Percentiles rank a stretch among this genome's conserved stretches.
Evolutionary conservation across 2,888 invertebrate genomes (phyloP).

Genomic region (Cephonodes hylas): DNA sequence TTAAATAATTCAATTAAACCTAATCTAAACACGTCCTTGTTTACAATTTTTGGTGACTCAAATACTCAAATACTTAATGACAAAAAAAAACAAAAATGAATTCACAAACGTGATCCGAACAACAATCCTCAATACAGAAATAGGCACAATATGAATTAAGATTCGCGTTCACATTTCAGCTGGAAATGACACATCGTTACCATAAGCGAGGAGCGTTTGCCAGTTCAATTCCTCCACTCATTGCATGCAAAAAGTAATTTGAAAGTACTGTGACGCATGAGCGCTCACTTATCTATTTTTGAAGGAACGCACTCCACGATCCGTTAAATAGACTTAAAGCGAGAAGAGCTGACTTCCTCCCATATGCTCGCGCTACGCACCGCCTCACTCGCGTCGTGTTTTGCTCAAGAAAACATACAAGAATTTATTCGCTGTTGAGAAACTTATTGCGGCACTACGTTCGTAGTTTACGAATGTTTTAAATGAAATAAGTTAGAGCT

Average conservation of each 20-base stretch:
- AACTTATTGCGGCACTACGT: constrained; percentile 25
- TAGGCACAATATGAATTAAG: constrained; percentile 45
- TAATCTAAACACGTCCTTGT: too few relatives aligned
- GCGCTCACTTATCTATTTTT: constrained; percentile 70
- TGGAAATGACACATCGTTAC: constrained; percentile 74
- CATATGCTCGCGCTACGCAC: constrained; percentile 68
- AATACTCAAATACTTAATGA: neutral
- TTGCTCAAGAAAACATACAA: constrained; percentile 50
- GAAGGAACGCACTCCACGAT: constrained; percentile 67
- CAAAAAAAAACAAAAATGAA: neutral
- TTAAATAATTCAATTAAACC: too few relatives aligned
- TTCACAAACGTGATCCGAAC: neutral
- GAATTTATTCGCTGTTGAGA: constrained; percentile 46
- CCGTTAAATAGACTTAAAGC: constrained; percentile 72
- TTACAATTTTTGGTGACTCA: too few relatives aligned
- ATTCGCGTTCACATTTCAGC: constrained; percentile 58
- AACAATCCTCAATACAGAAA: constrained; percentile 8
- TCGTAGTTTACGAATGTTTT: constrained; percentile 4
- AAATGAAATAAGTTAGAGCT: constrained; percentile 8
- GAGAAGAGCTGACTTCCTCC: constrained; percentile 70
- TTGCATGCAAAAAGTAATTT: constrained; percentile 75
- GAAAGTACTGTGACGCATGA: constrained; percentile 67
- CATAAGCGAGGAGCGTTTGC: constrained; percentile 63
- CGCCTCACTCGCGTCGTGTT: constrained; percentile 55
- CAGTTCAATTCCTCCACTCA: constrained; percentile 74